A percentile compares a stretch with the other conserved stretches of the same genome.
Conservation (phyloP, 2,888 invertebrate species). For the Erannis defoliaria region DNA sequence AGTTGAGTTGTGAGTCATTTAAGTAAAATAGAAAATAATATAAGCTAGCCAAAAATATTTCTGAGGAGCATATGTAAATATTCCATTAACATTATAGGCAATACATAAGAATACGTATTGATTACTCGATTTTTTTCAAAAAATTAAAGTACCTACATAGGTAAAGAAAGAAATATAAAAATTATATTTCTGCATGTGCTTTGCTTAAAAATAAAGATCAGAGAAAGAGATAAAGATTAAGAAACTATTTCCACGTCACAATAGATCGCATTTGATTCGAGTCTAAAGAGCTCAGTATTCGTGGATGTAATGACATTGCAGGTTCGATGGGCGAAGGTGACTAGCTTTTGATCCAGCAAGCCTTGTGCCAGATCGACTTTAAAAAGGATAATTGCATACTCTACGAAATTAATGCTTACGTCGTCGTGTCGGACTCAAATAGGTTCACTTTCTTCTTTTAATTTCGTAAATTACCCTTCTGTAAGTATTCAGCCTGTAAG, state of each 20-base stretch:
- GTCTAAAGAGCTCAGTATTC: not conserved
- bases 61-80: no score
- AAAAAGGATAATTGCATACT: conserved; percentile 19
- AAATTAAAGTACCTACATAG: no score
- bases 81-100: no score
- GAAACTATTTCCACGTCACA: not conserved
- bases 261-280: not conserved
- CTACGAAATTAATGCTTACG: conserved; percentile 14
- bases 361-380: conserved; percentile 29
- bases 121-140: no score
- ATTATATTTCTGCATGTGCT: no score
- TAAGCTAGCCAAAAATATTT: no score
- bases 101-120: no score
- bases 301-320: conserved; percentile 12
- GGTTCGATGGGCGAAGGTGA: conserved; percentile 14
- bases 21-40: no score
- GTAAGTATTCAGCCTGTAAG: not conserved
- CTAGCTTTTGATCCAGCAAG: conserved; percentile 21
- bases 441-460: conserved; percentile 2
- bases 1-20: no score
- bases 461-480: not conserved
- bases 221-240: not conserved
- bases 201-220: no score
- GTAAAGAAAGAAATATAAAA: no score
- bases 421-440: conserved; percentile 4